Evolutionary conservation across 2,888 invertebrate species (phyloP), one percentile per base, ranked within the genome.

Genomic region (Gari tellinella): DNA sequence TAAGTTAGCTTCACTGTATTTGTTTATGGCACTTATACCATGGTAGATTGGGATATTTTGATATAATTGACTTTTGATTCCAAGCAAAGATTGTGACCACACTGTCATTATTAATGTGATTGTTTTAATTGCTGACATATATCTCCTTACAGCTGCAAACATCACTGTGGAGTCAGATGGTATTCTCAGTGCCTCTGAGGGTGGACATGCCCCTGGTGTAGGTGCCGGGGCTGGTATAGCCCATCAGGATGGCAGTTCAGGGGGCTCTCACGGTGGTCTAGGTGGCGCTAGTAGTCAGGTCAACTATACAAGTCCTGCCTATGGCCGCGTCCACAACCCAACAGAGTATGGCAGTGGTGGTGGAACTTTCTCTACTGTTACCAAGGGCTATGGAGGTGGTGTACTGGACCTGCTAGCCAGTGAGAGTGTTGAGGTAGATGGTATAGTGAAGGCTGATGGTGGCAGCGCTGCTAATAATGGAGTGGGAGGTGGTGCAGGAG

Each of bases 81-180:
- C n/a, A n/a, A n/a, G n/a, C n/a, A n/a, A n/a, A n/a, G n/a, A n/a
- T n/a, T n/a, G n/a, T n/a, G n/a, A n/a, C n/a, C n/a, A n/a, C n/a
- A n/a, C n/a, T n/a, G n/a, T n/a, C n/a, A n/a, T n/a, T 40, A 15
- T 40, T 40, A 15, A 15, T 40, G 14, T 14, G 14, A 40, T 12
- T 40, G 14, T 40, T 12, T 40, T 14, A 12, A 12, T 40, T 40
- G 10, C 15, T 40, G 10, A 43, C 19, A 4, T 43, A 17, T 19
- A 43, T 43, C 5, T 43, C 5, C 7, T 80, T 72, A 17, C 77
- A 87, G 87, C 85, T 58, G 70, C 68, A 7, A 84, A 86, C 68
- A 80, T 87, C 48, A 84, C 81, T 8, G 57, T 87, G 25, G 86
- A 87, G 40, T 69, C 83, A 1, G 86, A 85, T n/a, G 87, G 83